Base-by-base conservation (phyloP, 2,113 vertebrate genomes). In the Catagonus wagneri region DNA sequence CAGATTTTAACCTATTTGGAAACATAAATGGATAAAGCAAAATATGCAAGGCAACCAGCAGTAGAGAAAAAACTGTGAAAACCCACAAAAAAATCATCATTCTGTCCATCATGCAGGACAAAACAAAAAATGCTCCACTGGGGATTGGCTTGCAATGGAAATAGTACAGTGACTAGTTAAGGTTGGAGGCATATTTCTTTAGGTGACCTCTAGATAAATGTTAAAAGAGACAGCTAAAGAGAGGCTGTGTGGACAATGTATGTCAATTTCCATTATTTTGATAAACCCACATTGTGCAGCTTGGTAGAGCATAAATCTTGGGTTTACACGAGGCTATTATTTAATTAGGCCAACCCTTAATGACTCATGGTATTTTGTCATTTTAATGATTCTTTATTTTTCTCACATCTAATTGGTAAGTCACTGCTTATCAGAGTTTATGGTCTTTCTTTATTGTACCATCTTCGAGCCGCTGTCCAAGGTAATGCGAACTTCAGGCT, bases 351-450 rank as follows among this genome's bases (percentile, higher is more conserved):
- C 90, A 96, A 80, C 66, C 80, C 65, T 58, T 96, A 98, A 97
- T 97, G 96, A 98, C 79, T 98, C 96, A 97, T 34, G 0, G 54
- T 95, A 96, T 98, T 98, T 96, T 98, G 95, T 98, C 98, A 98
- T 98, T 98, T 98, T 98, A 97, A 98, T 69, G 87, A 97, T 98
- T 96, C 94, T 98, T 98, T 98, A 89, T 98, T 98, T 98, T 99
- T 98, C 98, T 98, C 94, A 97, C 93, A 97, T 97, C 97, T 98
- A 98, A 99, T 98, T 97, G 98, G 98, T 98, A 98, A 99, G 99
- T 99, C 97, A 96, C 93, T 97, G 76, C 98, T 98, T 97, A 98
- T 98, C 98, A 95, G 84, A 93, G 95, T 99, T 99, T 98, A 99
- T 98, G 94, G 96, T 88, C 96, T 98, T 98, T 96, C 98, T 98